These are phyloP conservation scores for Malurus elegans DNA, from an alignment of 2,113 vertebrate species.

Conservation along the genomic window DNA sequence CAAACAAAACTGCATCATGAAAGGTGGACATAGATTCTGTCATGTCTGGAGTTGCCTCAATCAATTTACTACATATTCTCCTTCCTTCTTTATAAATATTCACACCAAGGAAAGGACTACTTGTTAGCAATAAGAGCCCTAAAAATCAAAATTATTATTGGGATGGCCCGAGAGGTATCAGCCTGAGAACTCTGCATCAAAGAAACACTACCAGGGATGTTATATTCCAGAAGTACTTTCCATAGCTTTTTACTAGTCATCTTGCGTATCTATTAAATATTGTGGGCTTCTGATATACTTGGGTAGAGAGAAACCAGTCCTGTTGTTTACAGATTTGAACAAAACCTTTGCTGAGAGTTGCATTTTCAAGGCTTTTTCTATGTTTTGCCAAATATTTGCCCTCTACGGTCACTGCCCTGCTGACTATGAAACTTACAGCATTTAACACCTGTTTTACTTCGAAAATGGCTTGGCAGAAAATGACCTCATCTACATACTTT, in stretches of 20 bases:
- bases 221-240: neutral
- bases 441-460: neutral
- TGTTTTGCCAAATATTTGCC: neutral
- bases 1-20: neutral
- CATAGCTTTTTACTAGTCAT: neutral
- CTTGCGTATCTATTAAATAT: neutral
- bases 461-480: neutral
- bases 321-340: slow-evolving; percentile 58
- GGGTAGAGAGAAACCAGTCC: neutral
- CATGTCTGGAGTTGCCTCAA: neutral
- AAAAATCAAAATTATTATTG: neutral
- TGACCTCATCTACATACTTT: rapidly evolving
- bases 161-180: neutral
- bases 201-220: neutral
- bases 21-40: neutral
- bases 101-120: neutral
- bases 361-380: neutral
- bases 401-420: neutral
- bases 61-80: neutral
- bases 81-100: neutral
- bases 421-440: neutral
- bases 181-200: neutral
- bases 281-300: neutral
- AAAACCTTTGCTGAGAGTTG: slow-evolving; percentile 62
- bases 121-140: neutral